Conservation (phyloP, 2,113 vertebrate species). For the Pelecanoides urinatrix region DNA sequence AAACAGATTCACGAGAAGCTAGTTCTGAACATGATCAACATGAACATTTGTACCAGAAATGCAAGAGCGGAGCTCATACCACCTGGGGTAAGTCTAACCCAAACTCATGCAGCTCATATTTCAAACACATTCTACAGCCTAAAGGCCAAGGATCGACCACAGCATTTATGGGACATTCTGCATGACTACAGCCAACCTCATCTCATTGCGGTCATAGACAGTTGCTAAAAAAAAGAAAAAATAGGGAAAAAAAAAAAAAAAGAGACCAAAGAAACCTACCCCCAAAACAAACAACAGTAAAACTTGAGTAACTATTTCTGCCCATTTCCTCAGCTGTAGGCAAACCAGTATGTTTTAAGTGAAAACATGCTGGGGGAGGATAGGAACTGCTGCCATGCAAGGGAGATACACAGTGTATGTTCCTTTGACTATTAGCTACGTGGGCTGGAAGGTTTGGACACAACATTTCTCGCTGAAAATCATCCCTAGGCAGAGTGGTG, state of each 20-base stretch:
- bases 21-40: background rate
- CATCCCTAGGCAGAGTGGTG: background rate
- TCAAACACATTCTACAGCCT: background rate
- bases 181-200: background rate
- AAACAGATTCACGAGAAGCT: background rate
- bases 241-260: fast-evolving
- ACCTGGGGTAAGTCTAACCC: background rate
- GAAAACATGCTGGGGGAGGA: background rate
- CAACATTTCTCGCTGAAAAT: background rate
- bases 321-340: background rate
- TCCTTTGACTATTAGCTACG: background rate
- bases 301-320: background rate
- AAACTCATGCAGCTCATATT: background rate
- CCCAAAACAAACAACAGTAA: background rate
- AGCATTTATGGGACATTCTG: background rate
- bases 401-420: background rate
- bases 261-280: background rate
- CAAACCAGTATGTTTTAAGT: background rate
- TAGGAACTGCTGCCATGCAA: background rate
- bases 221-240: no score
- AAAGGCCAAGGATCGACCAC: background rate
- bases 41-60: background rate
- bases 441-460: background rate
- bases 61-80: background rate
- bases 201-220: fast-evolving